Conservation (phyloP, 2,113 vertebrate genomes). For the Parus major region DNA sequence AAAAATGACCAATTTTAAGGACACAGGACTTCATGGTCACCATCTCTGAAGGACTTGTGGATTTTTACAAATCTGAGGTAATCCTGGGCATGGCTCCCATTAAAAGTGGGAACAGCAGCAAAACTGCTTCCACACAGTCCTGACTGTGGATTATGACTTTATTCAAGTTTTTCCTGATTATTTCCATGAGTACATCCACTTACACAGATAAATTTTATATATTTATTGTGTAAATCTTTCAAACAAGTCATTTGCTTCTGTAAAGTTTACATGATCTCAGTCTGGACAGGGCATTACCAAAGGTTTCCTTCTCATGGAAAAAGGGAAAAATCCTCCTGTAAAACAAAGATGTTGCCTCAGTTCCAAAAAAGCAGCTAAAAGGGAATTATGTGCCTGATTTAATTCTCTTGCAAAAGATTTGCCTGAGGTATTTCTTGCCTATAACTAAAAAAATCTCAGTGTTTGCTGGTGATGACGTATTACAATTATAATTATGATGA, state of each 20-base stretch:
- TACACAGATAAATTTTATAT: not conserved
- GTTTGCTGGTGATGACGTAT: not conserved
- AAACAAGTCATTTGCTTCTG: not conserved
- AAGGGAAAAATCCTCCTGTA: not conserved
- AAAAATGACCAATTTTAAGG: not conserved
- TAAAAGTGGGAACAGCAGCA: not conserved
- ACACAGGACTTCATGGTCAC: not conserved
- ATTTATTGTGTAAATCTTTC: not conserved
- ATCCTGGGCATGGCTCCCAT: not conserved
- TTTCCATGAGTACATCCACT: not conserved
- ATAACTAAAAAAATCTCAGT: not conserved
- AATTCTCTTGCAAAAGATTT: not conserved
- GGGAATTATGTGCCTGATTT: not conserved
- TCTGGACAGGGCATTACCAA: not conserved
- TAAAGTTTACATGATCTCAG: not conserved
- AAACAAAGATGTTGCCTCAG: not conserved
- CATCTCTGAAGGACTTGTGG: not conserved
- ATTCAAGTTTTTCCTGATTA: not conserved
- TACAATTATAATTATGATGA: too few species aligned
- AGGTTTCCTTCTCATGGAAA: not conserved
- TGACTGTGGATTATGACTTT: not conserved
- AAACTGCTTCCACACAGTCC: not conserved
- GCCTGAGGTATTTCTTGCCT: not conserved
- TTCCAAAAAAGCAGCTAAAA: not conserved
- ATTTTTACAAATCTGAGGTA: not conserved